Percentiles rank a stretch among this genome's conserved stretches.
Conservation (phyloP, 2,888 invertebrate species). For the Amaurobius ferox region DNA sequence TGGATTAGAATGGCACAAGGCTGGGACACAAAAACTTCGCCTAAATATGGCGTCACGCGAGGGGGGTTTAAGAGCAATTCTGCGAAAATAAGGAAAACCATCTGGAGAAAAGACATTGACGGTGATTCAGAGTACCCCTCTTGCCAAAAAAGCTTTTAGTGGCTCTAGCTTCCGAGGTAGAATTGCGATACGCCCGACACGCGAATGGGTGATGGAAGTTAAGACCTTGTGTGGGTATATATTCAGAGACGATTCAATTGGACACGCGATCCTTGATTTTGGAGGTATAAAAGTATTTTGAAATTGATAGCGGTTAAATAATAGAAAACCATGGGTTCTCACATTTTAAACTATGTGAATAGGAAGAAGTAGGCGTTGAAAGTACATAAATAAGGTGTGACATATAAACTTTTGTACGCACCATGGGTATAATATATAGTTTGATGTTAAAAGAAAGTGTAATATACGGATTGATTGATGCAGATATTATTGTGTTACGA, state of each 20-base stretch:
- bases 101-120: slow-evolving; percentile 49
- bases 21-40: neutral
- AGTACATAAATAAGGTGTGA: no score
- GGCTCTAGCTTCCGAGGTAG: slow-evolving; percentile 32
- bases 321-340: neutral
- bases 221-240: neutral
- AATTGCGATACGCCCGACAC: neutral
- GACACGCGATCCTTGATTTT: slow-evolving; percentile 4
- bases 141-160: slow-evolving; percentile 58
- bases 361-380: no score
- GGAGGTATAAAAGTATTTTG: neutral
- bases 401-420: no score
- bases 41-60: slow-evolving; percentile 47
- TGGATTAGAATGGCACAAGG: neutral
- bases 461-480: no score
- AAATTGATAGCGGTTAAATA: neutral
- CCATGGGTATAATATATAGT: no score
- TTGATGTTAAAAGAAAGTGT: no score
- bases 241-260: neutral
- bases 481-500: no score
- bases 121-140: slow-evolving; percentile 28
- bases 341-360: no score
- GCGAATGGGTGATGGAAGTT: neutral
- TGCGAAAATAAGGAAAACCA: slow-evolving; percentile 18
- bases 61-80: slow-evolving; percentile 50